Conservation (phyloP, 53 echinoderm and acorn worm genomes). For the Luidia sarsii region DNA sequence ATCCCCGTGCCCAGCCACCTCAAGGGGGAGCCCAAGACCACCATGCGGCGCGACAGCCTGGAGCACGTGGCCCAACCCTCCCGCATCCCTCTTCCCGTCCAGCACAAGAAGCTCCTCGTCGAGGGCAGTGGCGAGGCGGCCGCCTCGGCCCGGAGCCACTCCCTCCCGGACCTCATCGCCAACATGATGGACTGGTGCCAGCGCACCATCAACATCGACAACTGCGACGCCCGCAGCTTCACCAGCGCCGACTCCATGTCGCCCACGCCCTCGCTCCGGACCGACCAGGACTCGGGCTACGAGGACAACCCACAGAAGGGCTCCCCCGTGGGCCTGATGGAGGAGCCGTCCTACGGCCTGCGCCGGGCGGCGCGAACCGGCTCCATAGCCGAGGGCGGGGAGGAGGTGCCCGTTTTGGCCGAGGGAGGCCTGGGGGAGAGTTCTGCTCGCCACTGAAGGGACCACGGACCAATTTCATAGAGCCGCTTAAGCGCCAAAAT, state of each 20-base stretch:
- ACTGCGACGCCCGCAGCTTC: slow-evolving; percentile 63
- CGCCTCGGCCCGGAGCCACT: slow-evolving; percentile 50
- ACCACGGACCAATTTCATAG: too few species aligned
- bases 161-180: slow-evolving; percentile 65
- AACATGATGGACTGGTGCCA: slow-evolving; percentile 75
- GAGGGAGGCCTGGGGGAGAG: not conserved
- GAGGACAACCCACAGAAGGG: slow-evolving; percentile 73
- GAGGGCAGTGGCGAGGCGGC: slow-evolving; percentile 28
- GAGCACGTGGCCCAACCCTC: slow-evolving; percentile 53
- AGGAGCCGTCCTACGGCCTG: not conserved
- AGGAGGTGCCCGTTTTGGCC: not conserved
- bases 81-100: slow-evolving; percentile 83
- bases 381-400: slow-evolving; percentile 24
- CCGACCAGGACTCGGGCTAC: slow-evolving; percentile 93
- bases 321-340: slow-evolving; percentile 16
- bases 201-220: slow-evolving; percentile 64
- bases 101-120: slow-evolving; percentile 75
- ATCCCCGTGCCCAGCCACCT: slow-evolving; percentile 81
- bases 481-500: too few species aligned
- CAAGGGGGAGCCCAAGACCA: slow-evolving; percentile 76
- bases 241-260: slow-evolving; percentile 84
- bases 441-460: not conserved
- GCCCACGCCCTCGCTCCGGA: slow-evolving; percentile 77
- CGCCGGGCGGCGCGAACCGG: slow-evolving; percentile 1
- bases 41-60: slow-evolving; percentile 65